Evolutionary conservation across 1,140 invertebrate genomes (phyloP).

Genomic region (Augochlora pura): DNA sequence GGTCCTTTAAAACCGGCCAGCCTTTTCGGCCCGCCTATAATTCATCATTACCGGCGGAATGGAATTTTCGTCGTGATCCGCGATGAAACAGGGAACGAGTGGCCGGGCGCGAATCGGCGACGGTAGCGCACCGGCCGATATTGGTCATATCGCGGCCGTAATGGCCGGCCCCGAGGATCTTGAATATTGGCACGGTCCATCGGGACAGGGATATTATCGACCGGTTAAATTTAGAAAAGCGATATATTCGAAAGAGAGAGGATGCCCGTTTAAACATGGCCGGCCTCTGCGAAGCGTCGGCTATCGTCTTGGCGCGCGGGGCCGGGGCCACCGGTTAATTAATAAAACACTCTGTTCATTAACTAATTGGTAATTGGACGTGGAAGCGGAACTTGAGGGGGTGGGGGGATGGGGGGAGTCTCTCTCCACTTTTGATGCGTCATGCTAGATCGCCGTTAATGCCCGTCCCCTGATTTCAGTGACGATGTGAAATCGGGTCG

Average conservation of each 20-base stretch:
- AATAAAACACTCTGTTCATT: slow-evolving; percentile 51
- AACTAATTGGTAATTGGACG: slow-evolving; percentile 51
- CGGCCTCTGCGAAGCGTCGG: slow-evolving; percentile 11
- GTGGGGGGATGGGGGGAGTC: slow-evolving; percentile 2
- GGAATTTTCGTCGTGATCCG: slow-evolving; percentile 23
- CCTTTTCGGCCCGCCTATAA: slow-evolving; percentile 5
- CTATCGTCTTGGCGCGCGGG: not conserved
- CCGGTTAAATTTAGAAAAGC: slow-evolving; percentile 42
- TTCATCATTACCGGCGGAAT: slow-evolving; percentile 12
- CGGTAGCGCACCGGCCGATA: not conserved
- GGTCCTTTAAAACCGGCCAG: not conserved
- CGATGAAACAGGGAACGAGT: slow-evolving; percentile 16
- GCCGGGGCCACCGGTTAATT: slow-evolving; percentile 34
- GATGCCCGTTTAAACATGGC: too few species aligned
- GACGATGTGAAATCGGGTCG: not conserved
- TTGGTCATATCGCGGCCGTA: slow-evolving; percentile 8
- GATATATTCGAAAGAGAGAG: slow-evolving; percentile 28
- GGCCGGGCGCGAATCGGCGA: slow-evolving; percentile 2
- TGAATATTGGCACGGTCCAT: slow-evolving; percentile 14
- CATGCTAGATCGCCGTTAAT: slow-evolving; percentile 24
- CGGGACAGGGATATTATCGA: slow-evolving; percentile 37
- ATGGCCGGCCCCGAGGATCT: slow-evolving; percentile 28
- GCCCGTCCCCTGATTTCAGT: slow-evolving; percentile 30
- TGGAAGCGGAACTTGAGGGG: too few species aligned
- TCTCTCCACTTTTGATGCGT: slow-evolving; percentile 41